Conservation (phyloP, 1,140 invertebrate genomes). For the Stratiolaelaps scimitus region DNA sequence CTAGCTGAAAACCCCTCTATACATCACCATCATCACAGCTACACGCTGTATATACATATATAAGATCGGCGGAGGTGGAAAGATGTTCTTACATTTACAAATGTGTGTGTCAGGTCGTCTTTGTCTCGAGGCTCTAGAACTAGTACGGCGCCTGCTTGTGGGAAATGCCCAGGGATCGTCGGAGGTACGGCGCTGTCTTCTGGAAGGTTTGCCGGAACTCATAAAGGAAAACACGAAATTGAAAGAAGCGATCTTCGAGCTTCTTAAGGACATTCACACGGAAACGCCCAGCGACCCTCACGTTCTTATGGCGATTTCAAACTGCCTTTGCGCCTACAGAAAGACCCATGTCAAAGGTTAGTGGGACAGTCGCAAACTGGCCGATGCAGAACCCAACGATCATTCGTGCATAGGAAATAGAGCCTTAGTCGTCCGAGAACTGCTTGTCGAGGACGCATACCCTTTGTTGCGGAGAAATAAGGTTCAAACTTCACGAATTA, state of each 20-base stretch:
- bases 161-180: neutral
- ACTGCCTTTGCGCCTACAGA: conserved; percentile 4
- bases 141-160: conserved; percentile 3
- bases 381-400: too few relatives aligned
- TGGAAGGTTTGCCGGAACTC: conserved; percentile 1
- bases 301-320: neutral
- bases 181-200: neutral
- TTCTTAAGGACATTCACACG: neutral
- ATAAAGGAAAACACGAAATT: neutral
- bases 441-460: too few relatives aligned
- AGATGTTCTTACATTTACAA: too few relatives aligned
- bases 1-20: too few relatives aligned
- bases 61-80: too few relatives aligned
- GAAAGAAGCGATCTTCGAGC: conserved; percentile 18
- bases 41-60: too few relatives aligned
- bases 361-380: too few relatives aligned
- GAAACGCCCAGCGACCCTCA: neutral
- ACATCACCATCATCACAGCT: too few relatives aligned
- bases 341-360: conserved; percentile 18
- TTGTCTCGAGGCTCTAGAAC: conserved; percentile 5
- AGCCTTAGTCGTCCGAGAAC: too few relatives aligned
- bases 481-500: too few relatives aligned
- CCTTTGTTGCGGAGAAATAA: too few relatives aligned
- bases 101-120: conserved; percentile 5
- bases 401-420: too few relatives aligned